Percentiles rank a stretch among this genome's conserved stretches.
These are phyloP conservation scores for Heliangelus exortis DNA, from an alignment of 2,797 vertebrate species.

Conservation along the genomic window DNA sequence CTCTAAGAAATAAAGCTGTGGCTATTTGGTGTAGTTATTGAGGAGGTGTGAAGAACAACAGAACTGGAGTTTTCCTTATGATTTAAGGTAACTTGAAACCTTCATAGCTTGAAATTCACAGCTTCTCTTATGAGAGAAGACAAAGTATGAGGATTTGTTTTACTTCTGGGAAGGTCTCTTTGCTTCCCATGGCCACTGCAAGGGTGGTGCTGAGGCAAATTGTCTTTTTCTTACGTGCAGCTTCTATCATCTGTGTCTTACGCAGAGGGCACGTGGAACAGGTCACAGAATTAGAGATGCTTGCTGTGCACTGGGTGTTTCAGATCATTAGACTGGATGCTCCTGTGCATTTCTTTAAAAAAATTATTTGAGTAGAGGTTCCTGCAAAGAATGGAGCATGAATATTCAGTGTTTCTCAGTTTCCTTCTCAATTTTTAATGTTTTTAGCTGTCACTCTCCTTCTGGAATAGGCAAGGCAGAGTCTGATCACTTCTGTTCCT, in stretches of 20 bases:
- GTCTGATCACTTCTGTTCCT: background rate
- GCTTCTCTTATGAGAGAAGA: background rate
- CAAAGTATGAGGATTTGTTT: background rate
- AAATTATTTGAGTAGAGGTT: background rate
- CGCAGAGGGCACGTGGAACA: background rate
- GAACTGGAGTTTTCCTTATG: background rate
- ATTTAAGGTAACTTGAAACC: background rate
- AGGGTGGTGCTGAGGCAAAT: background rate
- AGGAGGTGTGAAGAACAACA: background rate
- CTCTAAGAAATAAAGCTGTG: background rate
- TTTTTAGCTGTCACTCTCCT: background rate
- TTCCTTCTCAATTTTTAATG: background rate
- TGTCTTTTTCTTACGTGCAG: background rate
- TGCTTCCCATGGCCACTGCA: background rate
- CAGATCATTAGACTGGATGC: background rate
- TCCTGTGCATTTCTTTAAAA: background rate
- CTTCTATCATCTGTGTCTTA: background rate
- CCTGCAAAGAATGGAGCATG: background rate
- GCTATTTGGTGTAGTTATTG: accelerated
- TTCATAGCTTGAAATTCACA: background rate
- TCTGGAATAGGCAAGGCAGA: background rate
- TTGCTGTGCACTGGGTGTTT: background rate
- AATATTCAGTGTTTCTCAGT: background rate
- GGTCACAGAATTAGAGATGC: background rate
- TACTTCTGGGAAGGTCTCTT: background rate